Evolutionary conservation across 2,113 vertebrate species (phyloP).

Genomic region (Furnarius figulus): DNA sequence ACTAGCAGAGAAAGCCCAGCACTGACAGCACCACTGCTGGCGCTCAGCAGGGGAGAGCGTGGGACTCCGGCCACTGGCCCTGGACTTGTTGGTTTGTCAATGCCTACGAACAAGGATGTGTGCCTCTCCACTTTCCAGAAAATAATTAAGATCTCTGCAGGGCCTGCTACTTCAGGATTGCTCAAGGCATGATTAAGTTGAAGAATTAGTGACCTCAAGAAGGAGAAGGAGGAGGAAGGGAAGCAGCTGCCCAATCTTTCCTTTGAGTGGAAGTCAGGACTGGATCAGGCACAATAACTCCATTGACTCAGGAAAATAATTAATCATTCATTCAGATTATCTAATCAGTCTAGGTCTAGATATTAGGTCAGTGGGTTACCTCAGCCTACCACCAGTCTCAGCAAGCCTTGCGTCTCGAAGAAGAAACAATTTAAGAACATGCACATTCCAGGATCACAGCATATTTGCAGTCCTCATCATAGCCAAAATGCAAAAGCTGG

Average conservation of each 20-base stretch:
- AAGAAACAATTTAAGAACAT: conserved; percentile 4
- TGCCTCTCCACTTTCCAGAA: neutral
- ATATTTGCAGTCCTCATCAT: conserved; percentile 1
- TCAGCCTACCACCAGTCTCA: neutral
- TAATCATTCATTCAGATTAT: conserved; percentile 39
- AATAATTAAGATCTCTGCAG: neutral
- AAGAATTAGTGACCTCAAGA: neutral
- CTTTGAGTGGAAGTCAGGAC: neutral
- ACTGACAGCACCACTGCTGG: rapidly evolving
- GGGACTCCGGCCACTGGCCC: rapidly evolving
- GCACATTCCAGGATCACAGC: neutral
- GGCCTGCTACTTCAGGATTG: neutral
- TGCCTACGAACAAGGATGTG: neutral
- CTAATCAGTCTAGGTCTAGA: conserved; percentile 27
- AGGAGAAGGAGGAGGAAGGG: neutral
- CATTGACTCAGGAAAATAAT: conserved; percentile 31
- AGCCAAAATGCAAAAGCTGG: conserved; percentile 17
- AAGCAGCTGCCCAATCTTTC: neutral
- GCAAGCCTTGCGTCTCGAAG: neutral
- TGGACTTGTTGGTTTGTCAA: neutral
- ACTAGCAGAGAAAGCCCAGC: neutral
- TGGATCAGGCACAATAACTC: neutral
- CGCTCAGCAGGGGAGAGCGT: neutral
- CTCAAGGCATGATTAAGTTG: neutral
- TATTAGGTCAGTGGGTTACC: conserved; percentile 32